Conservation (phyloP, 2,888 invertebrate species). For the Miltochrista miniata region DNA sequence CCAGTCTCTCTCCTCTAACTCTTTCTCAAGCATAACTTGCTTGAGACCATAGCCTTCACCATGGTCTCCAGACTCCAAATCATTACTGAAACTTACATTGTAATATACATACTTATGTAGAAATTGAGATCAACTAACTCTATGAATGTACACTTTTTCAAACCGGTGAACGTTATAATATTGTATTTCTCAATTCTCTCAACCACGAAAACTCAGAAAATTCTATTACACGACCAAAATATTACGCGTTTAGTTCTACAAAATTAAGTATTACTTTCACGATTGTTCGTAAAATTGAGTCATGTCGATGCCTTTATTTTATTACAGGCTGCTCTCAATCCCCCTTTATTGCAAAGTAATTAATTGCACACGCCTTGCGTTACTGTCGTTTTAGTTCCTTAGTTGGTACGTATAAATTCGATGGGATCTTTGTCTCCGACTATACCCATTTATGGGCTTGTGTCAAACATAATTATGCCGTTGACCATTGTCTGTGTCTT, state of each 20-base stretch:
- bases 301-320: conserved; percentile 50
- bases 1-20: no score
- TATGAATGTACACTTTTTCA: no score
- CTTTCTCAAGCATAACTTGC: no score
- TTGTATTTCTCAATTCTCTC: no score
- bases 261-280: conserved; percentile 40
- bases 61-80: no score
- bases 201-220: no score
- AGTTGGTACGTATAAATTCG: conserved; percentile 39
- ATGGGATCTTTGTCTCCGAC: conserved; percentile 29
- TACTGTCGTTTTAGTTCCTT: conserved; percentile 44
- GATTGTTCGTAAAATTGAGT: conserved; percentile 29
- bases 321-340: conserved; percentile 46
- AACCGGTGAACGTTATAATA: no score
- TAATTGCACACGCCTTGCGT: conserved; percentile 54
- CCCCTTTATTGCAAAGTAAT: conserved; percentile 52
- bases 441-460: conserved; percentile 36
- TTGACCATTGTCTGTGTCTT: conserved; percentile 40
- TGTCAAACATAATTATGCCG: conserved; percentile 38
- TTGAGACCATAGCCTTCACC: no score
- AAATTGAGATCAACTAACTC: no score
- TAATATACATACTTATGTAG: no score
- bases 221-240: no score
- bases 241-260: neutral
- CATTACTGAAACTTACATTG: no score